Conservation (phyloP, 1,140 invertebrate species). For the Odontomachus brunneus region DNA sequence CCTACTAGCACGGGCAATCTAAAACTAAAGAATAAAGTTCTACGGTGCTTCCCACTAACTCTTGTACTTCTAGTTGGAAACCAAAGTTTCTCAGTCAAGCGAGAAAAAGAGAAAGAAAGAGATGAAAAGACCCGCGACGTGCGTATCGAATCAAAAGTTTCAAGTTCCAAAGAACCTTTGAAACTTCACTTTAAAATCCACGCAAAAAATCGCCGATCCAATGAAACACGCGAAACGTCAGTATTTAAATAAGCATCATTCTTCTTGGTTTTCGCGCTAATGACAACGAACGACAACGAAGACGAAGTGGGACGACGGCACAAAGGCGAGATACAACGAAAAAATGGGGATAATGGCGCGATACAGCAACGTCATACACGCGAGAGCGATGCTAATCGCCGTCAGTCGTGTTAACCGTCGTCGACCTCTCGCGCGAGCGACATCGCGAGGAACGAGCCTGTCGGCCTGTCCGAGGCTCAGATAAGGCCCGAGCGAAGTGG, state of each 20-base stretch:
- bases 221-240: neutral
- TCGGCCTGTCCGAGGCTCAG: slow-evolving; percentile 37
- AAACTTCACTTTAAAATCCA: slow-evolving; percentile 7
- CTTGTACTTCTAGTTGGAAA: neutral
- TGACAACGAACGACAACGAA: neutral
- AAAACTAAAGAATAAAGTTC: neutral
- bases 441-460: slow-evolving; percentile 53
- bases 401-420: slow-evolving; percentile 50
- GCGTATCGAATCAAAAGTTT: slow-evolving; percentile 1
- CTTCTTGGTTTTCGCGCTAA: neutral
- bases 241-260: neutral
- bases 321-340: slow-evolving; percentile 38
- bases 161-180: neutral
- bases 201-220: neutral
- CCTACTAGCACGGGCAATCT: too few relatives aligned
- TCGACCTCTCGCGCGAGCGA: slow-evolving; percentile 51
- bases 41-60: neutral
- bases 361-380: slow-evolving; percentile 44
- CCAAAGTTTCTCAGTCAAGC: neutral
- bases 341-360: slow-evolving; percentile 49
- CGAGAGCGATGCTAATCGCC: slow-evolving; percentile 45
- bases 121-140: too few relatives aligned
- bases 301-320: neutral
- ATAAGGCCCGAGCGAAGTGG: slow-evolving; percentile 51
- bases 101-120: neutral